Evolutionary conservation across 2,797 vertebrate species (phyloP), one percentile per base, ranked within the genome.

Genomic region (Trachops cirrhosus): DNA sequence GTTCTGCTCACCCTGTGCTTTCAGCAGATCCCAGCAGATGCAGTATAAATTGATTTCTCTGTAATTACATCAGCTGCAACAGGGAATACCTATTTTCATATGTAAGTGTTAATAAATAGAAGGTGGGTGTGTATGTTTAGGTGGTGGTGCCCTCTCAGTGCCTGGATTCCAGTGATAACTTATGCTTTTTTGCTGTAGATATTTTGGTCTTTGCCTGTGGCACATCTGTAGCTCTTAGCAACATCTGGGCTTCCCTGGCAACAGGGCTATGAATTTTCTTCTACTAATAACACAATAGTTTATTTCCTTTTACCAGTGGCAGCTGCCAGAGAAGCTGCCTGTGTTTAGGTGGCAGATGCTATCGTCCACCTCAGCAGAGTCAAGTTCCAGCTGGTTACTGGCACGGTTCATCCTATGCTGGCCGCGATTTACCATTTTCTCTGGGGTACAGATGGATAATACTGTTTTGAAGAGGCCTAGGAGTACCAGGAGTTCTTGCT

Each of bases 301-400:
- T 54, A 88, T 94, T 96, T 74, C 78, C 62, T 89, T 87, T 97
- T 91, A 92, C 88, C 80, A 85, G 32, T 0, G 0, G 91, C 73
- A 83, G 91, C 89, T 96, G 82, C 73, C 80, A 82, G 83, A 86
- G 86, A 95, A 0, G 16, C 93, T 93, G 92, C 44, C 94, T 97
- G 67, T 95, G 73, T 96, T 94, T 96, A 94, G 89, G 96, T 97
- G 96, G 89, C 94, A 96, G 97, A 96, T 98, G 96, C 93, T 95
- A 2, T 77, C 70, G 97, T 95, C 95, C 90, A 97, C 97, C 89
- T 97, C 62, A 16, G 50, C 71, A 89, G 93, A 91, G 62, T 96
- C 59, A 78, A 82, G 77, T 93, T 96, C 91, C 94, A 96, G 93
- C 96, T 96, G 97, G 86, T 67, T 88, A 80, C 59, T 96, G 94